phyloP scores from a whole-genome alignment of 1,140 invertebrate genomes.

The Trichoplusia ni region DNA sequence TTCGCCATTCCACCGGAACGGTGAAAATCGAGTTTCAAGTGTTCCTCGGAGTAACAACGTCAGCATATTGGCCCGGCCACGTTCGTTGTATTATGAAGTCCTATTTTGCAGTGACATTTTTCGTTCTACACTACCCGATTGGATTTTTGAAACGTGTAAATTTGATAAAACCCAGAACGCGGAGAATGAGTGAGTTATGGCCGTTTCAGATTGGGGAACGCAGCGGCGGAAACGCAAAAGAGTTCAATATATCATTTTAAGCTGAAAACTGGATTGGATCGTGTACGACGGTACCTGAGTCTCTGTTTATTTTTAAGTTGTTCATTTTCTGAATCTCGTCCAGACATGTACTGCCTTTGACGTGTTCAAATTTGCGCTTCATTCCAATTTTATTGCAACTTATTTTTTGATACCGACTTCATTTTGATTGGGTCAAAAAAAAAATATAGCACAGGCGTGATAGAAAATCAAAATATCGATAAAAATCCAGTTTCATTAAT shows the following conservation, averaged over 20 bases:
- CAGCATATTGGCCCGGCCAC: conserved; percentile 67
- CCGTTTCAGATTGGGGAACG: conserved; percentile 26
- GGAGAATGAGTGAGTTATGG: conserved; percentile 37
- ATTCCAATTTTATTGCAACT: too few species aligned
- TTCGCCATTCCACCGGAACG: conserved; percentile 49
- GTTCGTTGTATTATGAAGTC: conserved; percentile 70
- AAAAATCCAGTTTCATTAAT: too few species aligned
- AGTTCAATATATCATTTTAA: conserved; percentile 23
- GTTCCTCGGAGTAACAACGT: conserved; percentile 49
- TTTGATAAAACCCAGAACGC: conserved; percentile 62
- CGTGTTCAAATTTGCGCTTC: too few species aligned
- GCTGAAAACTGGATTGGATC: conserved; percentile 8
- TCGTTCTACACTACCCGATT: conserved; percentile 65
- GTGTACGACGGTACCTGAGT: conserved; percentile 7
- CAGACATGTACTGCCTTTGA: conserved; percentile 2
- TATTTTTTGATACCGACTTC: too few species aligned
- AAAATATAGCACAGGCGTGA: too few species aligned
- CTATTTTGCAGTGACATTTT: conserved; percentile 74
- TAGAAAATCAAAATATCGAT: too few species aligned
- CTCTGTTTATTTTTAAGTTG: neutral
- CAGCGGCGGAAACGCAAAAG: conserved; percentile 12
- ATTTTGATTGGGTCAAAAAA: too few species aligned
- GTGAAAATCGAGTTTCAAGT: conserved; percentile 68
- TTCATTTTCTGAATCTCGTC: neutral
- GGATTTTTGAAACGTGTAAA: conserved; percentile 77